Evolutionary conservation across 1,140 invertebrate genomes (phyloP), one percentile per base, ranked within the genome.

Genomic region (Rhyzopertha dominica): DNA sequence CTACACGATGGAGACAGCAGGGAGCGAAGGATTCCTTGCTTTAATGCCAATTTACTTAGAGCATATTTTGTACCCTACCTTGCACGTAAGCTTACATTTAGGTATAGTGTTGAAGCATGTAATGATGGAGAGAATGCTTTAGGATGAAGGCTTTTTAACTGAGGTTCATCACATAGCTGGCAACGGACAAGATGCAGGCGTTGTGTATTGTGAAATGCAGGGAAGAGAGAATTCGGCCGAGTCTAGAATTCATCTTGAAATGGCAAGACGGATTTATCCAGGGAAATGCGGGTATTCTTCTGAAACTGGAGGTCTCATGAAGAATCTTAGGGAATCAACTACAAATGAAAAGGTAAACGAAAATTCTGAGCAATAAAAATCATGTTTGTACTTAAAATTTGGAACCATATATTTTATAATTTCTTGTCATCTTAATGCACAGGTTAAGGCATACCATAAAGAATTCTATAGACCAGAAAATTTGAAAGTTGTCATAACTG

Each of bases 171-270:
- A 95, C 65, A 77, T 95, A 32, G 90, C 85, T 62, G 83, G 80
- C 3, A 78, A 89, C 48, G 93, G 90, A 2, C 80, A 90, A 54
- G 83, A 96, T 76, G 87, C 82, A 22, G 93, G 93, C 22, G 87
- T 95, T 19, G 90, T 95, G 1, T 96, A 95, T 64, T 90, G 86
- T 68, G 91, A 96, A 73, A 93, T 95, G 86, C 90, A 95, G 63
- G 83, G 82, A 14, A 58, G 75, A 17, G 89, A 93, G 68, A 91
- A 92, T 64, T 79, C 74, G 26, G 87, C 83, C n/a, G 83, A 87
- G 63, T 79, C 76, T 49, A 67, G 79, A 43, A 69, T 74, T 43
- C 73, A 83, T 53, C 66, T 78, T 30, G 77, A 75, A 52, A 66
- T 91, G 60, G 57, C 76, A 4, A 68, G 79, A 54, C 74, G 76